phyloP scores from a whole-genome alignment of 2,797 vertebrate species.

The Coracias cyanogaster region DNA sequence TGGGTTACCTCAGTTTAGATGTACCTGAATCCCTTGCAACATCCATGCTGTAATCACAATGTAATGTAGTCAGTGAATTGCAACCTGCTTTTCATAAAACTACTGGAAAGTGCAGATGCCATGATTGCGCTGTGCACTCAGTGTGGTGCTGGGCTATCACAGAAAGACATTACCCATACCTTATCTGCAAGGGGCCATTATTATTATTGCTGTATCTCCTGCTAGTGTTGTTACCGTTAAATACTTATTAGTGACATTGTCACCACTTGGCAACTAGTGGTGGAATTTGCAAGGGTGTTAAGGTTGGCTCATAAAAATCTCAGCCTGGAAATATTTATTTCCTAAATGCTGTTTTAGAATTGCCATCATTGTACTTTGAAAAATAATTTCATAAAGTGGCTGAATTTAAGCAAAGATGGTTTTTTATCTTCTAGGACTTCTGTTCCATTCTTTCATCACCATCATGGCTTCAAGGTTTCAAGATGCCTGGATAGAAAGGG shows the following conservation, averaged over 20 bases:
- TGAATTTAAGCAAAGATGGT: neutral
- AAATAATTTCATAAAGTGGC: neutral
- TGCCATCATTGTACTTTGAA: neutral
- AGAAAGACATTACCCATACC: neutral
- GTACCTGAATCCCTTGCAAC: neutral
- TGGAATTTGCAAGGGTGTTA: neutral
- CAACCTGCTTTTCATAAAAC: neutral
- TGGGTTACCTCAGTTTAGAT: neutral
- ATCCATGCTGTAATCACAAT: neutral
- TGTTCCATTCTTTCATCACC: neutral
- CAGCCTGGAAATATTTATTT: neutral
- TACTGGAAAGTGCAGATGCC: neutral
- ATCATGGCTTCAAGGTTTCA: neutral
- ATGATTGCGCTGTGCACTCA: neutral
- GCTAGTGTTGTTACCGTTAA: neutral
- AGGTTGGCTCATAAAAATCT: neutral
- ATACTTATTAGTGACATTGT: neutral
- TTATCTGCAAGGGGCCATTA: neutral
- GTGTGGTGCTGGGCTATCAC: neutral
- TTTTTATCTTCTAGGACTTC: constrained; percentile 4
- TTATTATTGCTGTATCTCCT: neutral
- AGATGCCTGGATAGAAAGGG: neutral
- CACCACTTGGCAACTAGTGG: neutral
- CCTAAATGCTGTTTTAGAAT: neutral
- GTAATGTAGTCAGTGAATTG: neutral